Conservation (phyloP, 2,888 invertebrate species). For the Nyleta sp. region DNA sequence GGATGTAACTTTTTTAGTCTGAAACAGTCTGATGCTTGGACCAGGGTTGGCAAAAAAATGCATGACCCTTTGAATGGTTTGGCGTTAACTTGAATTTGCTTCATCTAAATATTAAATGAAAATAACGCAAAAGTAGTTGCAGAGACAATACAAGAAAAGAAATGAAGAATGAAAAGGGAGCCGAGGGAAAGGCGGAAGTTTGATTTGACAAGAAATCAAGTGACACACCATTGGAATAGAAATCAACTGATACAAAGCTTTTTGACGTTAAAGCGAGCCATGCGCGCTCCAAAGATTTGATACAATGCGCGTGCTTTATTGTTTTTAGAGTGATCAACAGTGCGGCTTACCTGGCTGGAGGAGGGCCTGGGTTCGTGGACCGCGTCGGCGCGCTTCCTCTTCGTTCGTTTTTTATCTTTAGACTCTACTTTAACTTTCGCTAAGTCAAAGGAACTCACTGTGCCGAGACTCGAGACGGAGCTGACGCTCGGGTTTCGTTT, state of each 20-base stretch:
- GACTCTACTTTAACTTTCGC: constrained; percentile 76
- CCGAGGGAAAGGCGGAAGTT: no score
- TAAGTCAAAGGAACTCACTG: constrained; percentile 75
- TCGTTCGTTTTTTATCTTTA: constrained; percentile 75
- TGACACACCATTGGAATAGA: no score
- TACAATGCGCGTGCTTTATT: constrained; percentile 34
- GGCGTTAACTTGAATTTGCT: no score
- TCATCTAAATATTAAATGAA: no score
- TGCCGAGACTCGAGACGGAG: constrained; percentile 75
- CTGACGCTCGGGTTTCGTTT: constrained; percentile 77
- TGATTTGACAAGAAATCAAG: neutral
- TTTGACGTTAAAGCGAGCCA: neutral
- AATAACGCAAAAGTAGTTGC: no score
- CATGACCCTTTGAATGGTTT: no score
- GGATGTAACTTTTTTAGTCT: no score
- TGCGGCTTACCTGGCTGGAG: constrained; percentile 74
- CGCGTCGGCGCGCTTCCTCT: constrained; percentile 75
- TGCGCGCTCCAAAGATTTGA: constrained; percentile 29
- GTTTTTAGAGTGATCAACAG: neutral
- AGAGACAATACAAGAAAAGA: no score
- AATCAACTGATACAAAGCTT: no score
- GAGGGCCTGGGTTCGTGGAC: constrained; percentile 76
- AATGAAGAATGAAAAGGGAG: no score
- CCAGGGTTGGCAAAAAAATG: no score
- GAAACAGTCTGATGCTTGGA: no score